A percentile compares a stretch with the other conserved stretches of the same genome.
Evolutionary conservation across 2,797 vertebrate species (phyloP).

Genomic region (Muraenolepis orangiensis): DNA sequence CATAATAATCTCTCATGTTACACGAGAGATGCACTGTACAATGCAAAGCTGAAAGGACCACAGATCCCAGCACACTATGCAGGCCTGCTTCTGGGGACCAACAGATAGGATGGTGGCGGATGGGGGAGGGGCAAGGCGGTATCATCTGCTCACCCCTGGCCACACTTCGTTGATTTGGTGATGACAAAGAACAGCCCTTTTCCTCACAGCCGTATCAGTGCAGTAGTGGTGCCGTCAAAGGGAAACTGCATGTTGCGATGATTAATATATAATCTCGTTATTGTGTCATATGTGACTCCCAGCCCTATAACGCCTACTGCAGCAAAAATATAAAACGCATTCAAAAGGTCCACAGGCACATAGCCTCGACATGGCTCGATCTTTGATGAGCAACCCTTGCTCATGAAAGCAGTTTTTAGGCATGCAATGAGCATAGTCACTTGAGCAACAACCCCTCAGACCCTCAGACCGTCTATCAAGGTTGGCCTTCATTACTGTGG

Average conservation of each 20-base stretch:
- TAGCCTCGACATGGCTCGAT: too few species aligned
- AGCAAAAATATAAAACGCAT: too few species aligned
- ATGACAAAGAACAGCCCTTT: background rate
- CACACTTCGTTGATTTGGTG: constrained; percentile 60
- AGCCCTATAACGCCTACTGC: background rate
- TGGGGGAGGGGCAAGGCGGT: constrained; percentile 1
- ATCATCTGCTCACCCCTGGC: constrained; percentile 48
- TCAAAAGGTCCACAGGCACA: background rate
- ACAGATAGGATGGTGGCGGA: constrained; percentile 17
- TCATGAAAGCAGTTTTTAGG: too few species aligned
- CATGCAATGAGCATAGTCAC: too few species aligned
- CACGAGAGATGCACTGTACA: background rate
- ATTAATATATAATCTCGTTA: background rate
- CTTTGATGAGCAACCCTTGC: too few species aligned
- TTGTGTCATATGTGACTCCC: background rate
- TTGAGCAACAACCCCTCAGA: too few species aligned
- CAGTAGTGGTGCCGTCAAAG: background rate
- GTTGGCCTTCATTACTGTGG: too few species aligned
- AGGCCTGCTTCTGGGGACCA: constrained; percentile 10
- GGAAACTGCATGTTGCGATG: too few species aligned
- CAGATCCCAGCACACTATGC: background rate
- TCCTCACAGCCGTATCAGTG: background rate
- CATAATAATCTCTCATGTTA: background rate
- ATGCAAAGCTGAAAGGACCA: background rate
- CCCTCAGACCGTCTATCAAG: too few species aligned